Percentiles rank a stretch among this genome's conserved stretches.
Evolutionary conservation across 1,140 invertebrate genomes (phyloP).

Genomic region (Brachionus paranguensis): DNA sequence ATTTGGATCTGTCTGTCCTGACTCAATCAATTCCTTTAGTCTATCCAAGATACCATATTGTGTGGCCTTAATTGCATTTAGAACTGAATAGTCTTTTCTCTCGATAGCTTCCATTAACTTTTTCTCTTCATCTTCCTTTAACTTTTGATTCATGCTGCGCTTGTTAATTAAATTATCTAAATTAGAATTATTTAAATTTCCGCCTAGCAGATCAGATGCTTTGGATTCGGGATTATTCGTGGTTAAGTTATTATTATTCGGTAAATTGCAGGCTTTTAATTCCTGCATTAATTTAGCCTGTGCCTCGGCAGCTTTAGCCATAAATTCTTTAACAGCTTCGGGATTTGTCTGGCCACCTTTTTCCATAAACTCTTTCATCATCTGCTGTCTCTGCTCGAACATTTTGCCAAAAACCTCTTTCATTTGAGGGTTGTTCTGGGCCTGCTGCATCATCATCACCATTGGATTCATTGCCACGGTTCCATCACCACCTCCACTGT

Average conservation of each 20-base stretch:
- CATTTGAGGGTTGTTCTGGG: neutral
- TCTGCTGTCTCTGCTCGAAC: neutral
- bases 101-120: conserved; percentile 26
- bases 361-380: conserved; percentile 36
- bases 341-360: conserved; percentile 31
- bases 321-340: conserved; percentile 17
- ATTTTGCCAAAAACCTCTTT: neutral
- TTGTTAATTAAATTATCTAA: conserved; percentile 28
- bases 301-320: neutral
- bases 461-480: conserved; percentile 9
- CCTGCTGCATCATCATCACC: conserved; percentile 11
- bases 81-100: neutral
- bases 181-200: conserved; percentile 11
- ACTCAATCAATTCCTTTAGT: conserved; percentile 78
- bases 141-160: neutral
- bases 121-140: conserved; percentile 9
- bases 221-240: neutral
- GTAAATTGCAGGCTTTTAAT: neutral
- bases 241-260: neutral
- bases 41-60: conserved; percentile 78
- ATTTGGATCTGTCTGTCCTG: conserved; percentile 63
- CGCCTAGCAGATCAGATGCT: conserved; percentile 12
- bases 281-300: neutral
- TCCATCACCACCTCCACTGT: neutral
- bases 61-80: conserved; percentile 70